Evolutionary conservation across 2,113 vertebrate genomes (phyloP).

Genomic region (Actenoides hombroni): DNA sequence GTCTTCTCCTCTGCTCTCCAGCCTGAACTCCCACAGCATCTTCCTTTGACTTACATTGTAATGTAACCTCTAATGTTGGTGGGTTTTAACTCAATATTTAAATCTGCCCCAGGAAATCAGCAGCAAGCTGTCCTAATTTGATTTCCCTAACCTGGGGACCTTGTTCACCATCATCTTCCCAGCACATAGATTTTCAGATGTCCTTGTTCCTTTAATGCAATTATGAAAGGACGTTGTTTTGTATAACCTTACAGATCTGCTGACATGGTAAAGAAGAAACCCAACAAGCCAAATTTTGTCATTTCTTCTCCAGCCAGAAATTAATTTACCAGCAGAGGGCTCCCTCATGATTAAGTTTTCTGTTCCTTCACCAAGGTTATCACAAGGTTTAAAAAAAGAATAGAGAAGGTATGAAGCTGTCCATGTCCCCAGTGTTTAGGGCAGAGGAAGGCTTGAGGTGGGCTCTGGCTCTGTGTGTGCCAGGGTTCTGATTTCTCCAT

Average conservation of each 20-base stretch:
- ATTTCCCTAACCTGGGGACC: neutral
- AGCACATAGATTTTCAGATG: neutral
- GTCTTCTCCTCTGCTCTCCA: neutral
- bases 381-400: neutral
- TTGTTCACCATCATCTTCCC: neutral
- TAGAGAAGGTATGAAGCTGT: neutral
- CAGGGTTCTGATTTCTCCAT: fast-evolving
- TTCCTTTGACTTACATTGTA: neutral
- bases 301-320: neutral
- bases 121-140: neutral
- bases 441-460: fast-evolving
- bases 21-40: neutral
- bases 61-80: neutral
- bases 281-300: neutral
- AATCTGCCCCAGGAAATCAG: neutral
- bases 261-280: neutral
- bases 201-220: neutral
- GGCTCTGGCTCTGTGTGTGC: neutral
- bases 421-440: neutral
- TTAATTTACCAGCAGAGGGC: constrained; percentile 43
- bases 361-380: neutral
- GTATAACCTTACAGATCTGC: neutral
- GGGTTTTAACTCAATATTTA: neutral
- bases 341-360: neutral
- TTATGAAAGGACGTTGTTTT: neutral